Evolutionary conservation across 2,113 vertebrate species (phyloP).

Genomic region (Vicugna pacos): DNA sequence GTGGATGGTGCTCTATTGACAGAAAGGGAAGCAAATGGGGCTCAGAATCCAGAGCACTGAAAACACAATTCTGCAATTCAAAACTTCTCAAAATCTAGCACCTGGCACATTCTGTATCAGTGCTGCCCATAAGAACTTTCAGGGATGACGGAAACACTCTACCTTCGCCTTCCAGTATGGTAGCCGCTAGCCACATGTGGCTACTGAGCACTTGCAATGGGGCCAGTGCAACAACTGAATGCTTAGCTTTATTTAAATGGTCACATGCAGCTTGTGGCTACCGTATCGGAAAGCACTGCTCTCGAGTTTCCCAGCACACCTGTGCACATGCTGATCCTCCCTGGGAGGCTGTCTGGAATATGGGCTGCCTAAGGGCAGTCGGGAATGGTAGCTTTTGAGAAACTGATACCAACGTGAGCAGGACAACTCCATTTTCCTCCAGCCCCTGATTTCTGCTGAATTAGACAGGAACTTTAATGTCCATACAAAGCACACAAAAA

Average conservation of each 20-base stretch:
- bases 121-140: background rate
- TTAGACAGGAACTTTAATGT: background rate
- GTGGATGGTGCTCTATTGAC: background rate
- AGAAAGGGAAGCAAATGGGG: background rate
- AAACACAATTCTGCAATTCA: no score
- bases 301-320: background rate
- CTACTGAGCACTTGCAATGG: background rate
- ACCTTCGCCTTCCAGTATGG: background rate
- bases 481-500: background rate
- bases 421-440: background rate
- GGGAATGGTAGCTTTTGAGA: background rate
- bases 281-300: background rate
- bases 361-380: background rate
- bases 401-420: background rate
- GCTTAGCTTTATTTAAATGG: background rate
- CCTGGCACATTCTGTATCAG: background rate
- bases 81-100: background rate
- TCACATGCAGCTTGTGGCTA: background rate
- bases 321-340: background rate
- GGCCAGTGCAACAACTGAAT: no score
- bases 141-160: background rate
- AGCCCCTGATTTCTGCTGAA: background rate
- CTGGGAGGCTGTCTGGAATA: background rate
- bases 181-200: background rate
- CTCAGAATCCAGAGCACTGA: background rate